Conservation (phyloP, 2,888 invertebrate genomes). For the Pogonocherus hispidulus region DNA sequence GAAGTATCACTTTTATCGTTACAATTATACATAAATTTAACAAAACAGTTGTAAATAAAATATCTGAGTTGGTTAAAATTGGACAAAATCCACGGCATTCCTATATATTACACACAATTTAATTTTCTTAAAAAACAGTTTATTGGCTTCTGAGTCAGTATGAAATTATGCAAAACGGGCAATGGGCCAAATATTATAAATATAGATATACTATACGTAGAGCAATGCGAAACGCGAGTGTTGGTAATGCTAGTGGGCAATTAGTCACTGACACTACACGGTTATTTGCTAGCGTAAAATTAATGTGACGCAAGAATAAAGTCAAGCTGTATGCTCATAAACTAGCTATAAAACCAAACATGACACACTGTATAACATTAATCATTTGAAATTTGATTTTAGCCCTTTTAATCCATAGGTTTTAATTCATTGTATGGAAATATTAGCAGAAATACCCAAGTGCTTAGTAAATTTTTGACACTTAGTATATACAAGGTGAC, state of each 20-base stretch:
- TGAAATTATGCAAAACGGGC: constrained; percentile 54
- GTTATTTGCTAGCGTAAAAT: not conserved
- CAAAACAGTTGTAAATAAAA: not conserved
- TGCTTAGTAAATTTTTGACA: too few species aligned
- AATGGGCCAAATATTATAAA: constrained; percentile 49
- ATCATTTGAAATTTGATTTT: too few species aligned
- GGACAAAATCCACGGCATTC: constrained; percentile 16
- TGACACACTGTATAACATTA: too few species aligned
- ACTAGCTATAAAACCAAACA: too few species aligned
- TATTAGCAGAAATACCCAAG: too few species aligned
- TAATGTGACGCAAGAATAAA: too few species aligned
- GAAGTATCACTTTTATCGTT: not conserved
- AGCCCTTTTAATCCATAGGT: too few species aligned
- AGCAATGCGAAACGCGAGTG: constrained; percentile 44
- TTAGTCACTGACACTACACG: constrained; percentile 38
- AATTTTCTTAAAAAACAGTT: constrained; percentile 46
- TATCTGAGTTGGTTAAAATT: constrained; percentile 7
- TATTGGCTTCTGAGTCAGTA: constrained; percentile 52
- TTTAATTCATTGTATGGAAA: too few species aligned
- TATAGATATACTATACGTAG: constrained; percentile 37
- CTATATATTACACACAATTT: constrained; percentile 16
- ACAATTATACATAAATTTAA: not conserved
- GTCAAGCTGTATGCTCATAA: too few species aligned
- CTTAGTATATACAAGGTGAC: too few species aligned
- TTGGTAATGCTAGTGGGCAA: constrained; percentile 46